These are phyloP conservation scores for Andrena chrysosceles DNA, from an alignment of 2,888 invertebrate species.

Conservation along the genomic window DNA sequence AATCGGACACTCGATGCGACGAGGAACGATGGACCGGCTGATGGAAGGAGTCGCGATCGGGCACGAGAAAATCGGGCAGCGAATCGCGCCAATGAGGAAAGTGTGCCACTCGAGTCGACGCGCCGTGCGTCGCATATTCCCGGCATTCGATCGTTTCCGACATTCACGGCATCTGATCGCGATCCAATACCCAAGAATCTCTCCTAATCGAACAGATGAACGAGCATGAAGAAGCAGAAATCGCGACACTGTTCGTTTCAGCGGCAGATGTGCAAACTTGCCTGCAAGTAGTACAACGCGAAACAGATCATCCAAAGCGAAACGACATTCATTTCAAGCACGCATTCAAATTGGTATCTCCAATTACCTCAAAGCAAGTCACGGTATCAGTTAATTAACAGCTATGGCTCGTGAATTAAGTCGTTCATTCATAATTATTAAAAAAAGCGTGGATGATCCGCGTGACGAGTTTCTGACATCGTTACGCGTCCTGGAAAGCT, in stretches of 20 bases:
- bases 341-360: neutral
- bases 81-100: slow-evolving; percentile 79
- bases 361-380: neutral
- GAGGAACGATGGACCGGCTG: slow-evolving; percentile 24
- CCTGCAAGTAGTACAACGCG: slow-evolving; percentile 28
- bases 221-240: slow-evolving; percentile 7
- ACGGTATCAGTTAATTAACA: neutral
- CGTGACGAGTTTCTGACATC: neutral
- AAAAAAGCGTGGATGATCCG: neutral
- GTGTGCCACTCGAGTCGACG: slow-evolving; percentile 80
- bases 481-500: slow-evolving; percentile 10
- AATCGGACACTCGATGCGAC: neutral
- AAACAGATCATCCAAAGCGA: slow-evolving; percentile 46
- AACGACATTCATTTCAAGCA: slow-evolving; percentile 22
- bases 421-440: neutral
- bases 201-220: slow-evolving; percentile 37
- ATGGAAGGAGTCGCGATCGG: neutral
- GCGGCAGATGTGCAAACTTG: slow-evolving; percentile 22
- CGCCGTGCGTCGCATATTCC: slow-evolving; percentile 57
- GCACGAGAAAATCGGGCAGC: slow-evolving; percentile 52
- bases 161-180: slow-evolving; percentile 1
- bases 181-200: neutral
- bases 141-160: slow-evolving; percentile 11
- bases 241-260: neutral
- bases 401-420: neutral